Conservation (phyloP, 1,140 invertebrate genomes). For the Ruditapes philippinarum region DNA sequence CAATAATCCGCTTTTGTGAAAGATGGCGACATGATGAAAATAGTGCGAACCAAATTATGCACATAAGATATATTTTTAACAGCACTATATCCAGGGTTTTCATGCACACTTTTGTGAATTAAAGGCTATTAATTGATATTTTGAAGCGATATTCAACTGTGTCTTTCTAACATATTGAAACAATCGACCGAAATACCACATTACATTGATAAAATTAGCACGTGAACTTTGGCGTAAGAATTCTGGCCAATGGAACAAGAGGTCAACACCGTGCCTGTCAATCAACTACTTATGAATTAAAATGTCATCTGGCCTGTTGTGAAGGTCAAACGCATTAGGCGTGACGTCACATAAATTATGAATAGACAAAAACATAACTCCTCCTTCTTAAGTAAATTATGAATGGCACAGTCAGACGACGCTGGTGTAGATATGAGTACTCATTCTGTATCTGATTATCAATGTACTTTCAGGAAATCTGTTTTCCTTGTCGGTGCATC, state of each 20-base stretch:
- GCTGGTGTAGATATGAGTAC: too few relatives aligned
- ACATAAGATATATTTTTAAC: conserved; percentile 20
- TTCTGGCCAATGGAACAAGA: conserved; percentile 51
- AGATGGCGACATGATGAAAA: conserved; percentile 54
- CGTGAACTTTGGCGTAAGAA: conserved; percentile 63
- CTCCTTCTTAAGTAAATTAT: not conserved
- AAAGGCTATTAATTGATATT: not conserved
- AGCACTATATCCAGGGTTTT: not conserved
- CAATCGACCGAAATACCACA: not conserved
- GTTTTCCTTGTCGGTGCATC: too few relatives aligned
- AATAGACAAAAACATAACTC: conserved; percentile 34
- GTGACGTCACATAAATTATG: conserved; percentile 68
- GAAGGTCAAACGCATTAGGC: conserved; percentile 53
- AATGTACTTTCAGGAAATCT: too few relatives aligned
- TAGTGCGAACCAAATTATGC: conserved; percentile 58
- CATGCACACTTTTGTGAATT: not conserved
- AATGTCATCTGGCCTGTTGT: conserved; percentile 41
- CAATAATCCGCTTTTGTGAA: conserved; percentile 49
- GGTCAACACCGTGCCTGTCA: conserved; percentile 57
- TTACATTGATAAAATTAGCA: conserved; percentile 65
- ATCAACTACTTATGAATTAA: conserved; percentile 67
- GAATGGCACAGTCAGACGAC: too few relatives aligned
- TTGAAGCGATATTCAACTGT: not conserved
- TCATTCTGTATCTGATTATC: too few relatives aligned
- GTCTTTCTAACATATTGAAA: not conserved